A percentile compares a stretch with the other conserved stretches of the same genome.
Conservation (phyloP, 2,113 vertebrate species). For the Petrocephalus microphthalmus region DNA sequence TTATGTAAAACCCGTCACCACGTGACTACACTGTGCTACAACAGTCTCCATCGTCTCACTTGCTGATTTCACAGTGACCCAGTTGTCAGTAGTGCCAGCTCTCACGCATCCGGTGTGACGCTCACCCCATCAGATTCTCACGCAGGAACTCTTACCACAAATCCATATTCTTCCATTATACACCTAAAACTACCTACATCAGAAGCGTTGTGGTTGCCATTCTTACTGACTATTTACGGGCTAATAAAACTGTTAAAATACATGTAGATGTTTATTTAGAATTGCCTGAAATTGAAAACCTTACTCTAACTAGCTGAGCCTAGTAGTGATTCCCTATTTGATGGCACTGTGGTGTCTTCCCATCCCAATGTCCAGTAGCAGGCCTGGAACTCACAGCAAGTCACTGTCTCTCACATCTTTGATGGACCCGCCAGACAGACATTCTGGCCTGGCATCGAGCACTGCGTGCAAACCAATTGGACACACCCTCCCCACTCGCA, state of each 20-base stretch:
- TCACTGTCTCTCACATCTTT: not conserved
- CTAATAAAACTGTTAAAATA: not conserved
- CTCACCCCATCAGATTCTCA: too few relatives aligned
- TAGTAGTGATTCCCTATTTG: not conserved
- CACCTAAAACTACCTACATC: not conserved
- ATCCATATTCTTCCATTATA: too few relatives aligned
- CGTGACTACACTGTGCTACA: too few relatives aligned
- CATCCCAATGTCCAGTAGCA: not conserved
- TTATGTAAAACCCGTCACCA: too few relatives aligned
- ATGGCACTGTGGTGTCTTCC: not conserved
- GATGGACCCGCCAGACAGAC: not conserved
- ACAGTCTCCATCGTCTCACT: too few relatives aligned
- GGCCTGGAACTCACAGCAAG: not conserved
- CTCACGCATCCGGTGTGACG: too few relatives aligned
- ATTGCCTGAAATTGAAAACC: not conserved
- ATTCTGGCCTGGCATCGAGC: not conserved
- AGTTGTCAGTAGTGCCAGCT: too few relatives aligned
- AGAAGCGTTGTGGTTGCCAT: not conserved
- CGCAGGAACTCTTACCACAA: too few relatives aligned
- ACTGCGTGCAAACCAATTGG: not conserved
- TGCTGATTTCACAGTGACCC: too few relatives aligned
- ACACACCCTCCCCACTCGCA: not conserved
- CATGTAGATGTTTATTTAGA: not conserved
- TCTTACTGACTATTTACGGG: not conserved
- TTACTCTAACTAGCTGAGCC: not conserved